Base-by-base conservation (phyloP, 2,113 vertebrate genomes). In the Lampris megalopsis region DNA sequence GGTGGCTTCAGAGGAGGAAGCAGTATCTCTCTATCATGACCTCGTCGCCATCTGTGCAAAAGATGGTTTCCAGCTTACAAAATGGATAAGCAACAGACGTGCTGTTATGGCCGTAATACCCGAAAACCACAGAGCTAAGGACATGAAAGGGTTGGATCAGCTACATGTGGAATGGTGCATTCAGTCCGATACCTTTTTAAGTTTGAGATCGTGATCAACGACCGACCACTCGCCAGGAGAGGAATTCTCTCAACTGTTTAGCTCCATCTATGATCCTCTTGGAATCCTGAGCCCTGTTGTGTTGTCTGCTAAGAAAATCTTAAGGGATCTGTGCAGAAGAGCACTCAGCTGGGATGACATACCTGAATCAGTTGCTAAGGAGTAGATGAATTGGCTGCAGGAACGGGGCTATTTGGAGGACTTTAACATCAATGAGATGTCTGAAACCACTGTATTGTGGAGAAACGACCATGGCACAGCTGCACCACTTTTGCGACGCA, bases 251-350 rank as follows among this genome's bases (percentile, higher is more conserved):
- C 68, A 11, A 53, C 53, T 3, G 43, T n/a, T 75, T 2, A 71
- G 62, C 45, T 83, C 71, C 2, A 45, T 83, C 24, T 83, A 83
- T 35, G 68, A 80, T 35, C 71, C 67, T 9, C 38, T 78, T 5
- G 72, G 72, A 6, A 38, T 76, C 11, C 1, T 80, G 13, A 10
- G 9, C 3, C 76, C 81, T 42, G 60, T 79, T 2, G 8, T 71
- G 9, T 57, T 75, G 0, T 3, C 67, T 41, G 70, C 65, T 3
- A 83, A 75, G 38, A 59, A 24, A 2, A 74, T 83, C 10, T 13
- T 79, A 24, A 52, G 70, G 35, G 56, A 75, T 4, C 35, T 79
- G n/a, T 79, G 81, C 24, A 54, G 56, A 56, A n/a, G 13, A 10
- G 11, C 13, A 38, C n/a, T 58, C 10, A 40, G 71, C 6, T 70